phyloP scores from a whole-genome alignment of 2,113 vertebrate species.

The Nematolebias whitei region DNA sequence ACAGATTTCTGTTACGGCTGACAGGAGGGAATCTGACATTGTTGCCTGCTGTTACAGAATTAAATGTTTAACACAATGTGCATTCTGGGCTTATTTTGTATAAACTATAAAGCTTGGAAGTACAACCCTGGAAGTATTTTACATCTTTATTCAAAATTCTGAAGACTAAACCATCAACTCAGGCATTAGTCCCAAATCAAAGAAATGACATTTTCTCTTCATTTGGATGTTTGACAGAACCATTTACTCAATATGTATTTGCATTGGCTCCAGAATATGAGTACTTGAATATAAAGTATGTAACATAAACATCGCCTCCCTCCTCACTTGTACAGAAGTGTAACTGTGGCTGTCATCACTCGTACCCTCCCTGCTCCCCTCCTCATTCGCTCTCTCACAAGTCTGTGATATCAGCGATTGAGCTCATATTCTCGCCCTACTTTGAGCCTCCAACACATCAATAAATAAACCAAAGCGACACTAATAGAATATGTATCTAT shows the following conservation, averaged over 20 bases:
- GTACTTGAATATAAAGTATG: not conserved
- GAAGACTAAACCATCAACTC: conserved; percentile 16
- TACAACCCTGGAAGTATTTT: too few species aligned
- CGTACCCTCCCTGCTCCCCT: conserved; percentile 4
- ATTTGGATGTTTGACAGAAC: not conserved
- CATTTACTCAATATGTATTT: not conserved
- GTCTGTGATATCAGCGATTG: conserved; percentile 50
- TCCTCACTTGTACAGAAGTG: conserved; percentile 1
- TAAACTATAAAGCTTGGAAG: too few species aligned
- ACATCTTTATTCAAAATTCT: not conserved
- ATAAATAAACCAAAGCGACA: conserved; percentile 69
- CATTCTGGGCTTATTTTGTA: too few species aligned
- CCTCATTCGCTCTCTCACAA: conserved; percentile 33
- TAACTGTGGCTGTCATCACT: conserved; percentile 31
- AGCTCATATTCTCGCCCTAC: conserved; percentile 67
- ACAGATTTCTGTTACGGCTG: not conserved
- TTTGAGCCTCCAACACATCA: conserved; percentile 68
- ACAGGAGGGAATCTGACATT: too few species aligned
- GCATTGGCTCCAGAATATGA: not conserved
- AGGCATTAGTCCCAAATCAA: not conserved
- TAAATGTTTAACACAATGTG: too few species aligned
- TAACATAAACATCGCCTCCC: too few species aligned
- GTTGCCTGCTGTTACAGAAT: too few species aligned
- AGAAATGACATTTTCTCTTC: not conserved
- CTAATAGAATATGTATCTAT: conserved; percentile 62